Evolutionary conservation across 2,888 invertebrate species (phyloP), one percentile per base, ranked within the genome.

Genomic region (Ephialtes manifestator): DNA sequence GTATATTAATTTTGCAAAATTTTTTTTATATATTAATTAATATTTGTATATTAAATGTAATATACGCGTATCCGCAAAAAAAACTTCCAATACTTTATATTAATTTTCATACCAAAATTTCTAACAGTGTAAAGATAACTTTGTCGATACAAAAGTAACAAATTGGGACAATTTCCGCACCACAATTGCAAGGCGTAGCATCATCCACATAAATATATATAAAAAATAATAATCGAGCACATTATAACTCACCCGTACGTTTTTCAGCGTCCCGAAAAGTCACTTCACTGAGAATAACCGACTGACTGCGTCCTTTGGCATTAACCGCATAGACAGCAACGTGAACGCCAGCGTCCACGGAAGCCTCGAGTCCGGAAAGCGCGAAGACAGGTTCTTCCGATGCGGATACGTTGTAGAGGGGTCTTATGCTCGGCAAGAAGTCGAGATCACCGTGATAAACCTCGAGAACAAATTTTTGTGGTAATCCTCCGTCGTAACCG

Each of bases 401-500:
- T 18, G 96, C 95, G 5, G 96, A 95, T 89, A 97, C 94, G 94
- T 97, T 97, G 92, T 96, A 96, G 60, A 91, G 88, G 0, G 93
- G 91, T 81, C 91, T 89, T 70, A 90, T 90, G 81, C 85, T 91
- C 39, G 91, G 77, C 72, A 92, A 84, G 67, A 90, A 84, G 89
- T 94, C 87, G 91, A 95, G 88, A 92, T 95, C 88, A 89, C 93
- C 87, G 94, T 94, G 95, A 94, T 96, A 97, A 89, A 98, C 96
- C 94, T 98, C 98, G 88, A 98, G 95, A 76, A 97, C 95, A 95
- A 98, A 98, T 93, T 96, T 96, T 95, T 98, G 98, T 83, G 98
- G 97, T 91, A 98, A 96, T 87, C 98, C 98, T 83, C 98, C 98
- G 95, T 98, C 98, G 95, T 98, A 98, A 89, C 97, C 97, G 31